Evolutionary conservation across 1,140 invertebrate species (phyloP).

Genomic region (Drusus annulatus): DNA sequence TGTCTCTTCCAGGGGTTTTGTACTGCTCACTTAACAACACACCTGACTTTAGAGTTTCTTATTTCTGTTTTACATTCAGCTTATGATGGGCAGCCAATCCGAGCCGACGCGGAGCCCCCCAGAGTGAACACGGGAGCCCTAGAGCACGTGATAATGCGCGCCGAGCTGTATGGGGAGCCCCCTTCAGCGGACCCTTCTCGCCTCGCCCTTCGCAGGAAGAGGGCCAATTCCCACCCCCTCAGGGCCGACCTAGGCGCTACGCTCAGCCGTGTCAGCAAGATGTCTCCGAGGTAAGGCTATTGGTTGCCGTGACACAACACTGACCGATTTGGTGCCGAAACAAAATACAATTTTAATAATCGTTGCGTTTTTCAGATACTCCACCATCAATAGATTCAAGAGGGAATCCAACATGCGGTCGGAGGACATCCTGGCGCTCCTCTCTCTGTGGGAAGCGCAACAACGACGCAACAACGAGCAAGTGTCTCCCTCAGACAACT

Average conservation of each 20-base stretch:
- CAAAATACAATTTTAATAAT: no score
- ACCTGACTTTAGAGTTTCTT: no score
- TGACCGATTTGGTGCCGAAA: no score
- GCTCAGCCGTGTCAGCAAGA: conserved; percentile 29
- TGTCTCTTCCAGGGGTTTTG: neutral
- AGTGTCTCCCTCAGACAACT: conserved; percentile 64
- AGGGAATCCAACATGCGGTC: conserved; percentile 69
- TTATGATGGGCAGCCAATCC: conserved; percentile 55
- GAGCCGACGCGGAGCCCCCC: conserved; percentile 23
- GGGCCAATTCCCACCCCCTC: conserved; percentile 33
- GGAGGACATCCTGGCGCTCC: conserved; percentile 67
- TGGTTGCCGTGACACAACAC: no score
- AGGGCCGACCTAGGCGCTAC: conserved; percentile 26
- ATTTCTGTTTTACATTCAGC: conserved; percentile 23
- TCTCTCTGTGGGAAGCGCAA: conserved; percentile 70
- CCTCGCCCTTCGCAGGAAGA: conserved; percentile 60
- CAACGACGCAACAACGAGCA: conserved; percentile 68
- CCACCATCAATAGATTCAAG: conserved; percentile 60
- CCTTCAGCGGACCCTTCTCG: conserved; percentile 67
- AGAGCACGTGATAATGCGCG: conserved; percentile 69
- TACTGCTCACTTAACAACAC: no score
- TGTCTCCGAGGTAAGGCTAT: conserved; percentile 8
- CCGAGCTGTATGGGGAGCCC: conserved; percentile 69
- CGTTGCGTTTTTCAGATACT: conserved; percentile 22
- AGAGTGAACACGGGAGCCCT: conserved; percentile 59